Base-by-base conservation (phyloP, 1,140 invertebrate species). In the Drosophila takahashii region DNA sequence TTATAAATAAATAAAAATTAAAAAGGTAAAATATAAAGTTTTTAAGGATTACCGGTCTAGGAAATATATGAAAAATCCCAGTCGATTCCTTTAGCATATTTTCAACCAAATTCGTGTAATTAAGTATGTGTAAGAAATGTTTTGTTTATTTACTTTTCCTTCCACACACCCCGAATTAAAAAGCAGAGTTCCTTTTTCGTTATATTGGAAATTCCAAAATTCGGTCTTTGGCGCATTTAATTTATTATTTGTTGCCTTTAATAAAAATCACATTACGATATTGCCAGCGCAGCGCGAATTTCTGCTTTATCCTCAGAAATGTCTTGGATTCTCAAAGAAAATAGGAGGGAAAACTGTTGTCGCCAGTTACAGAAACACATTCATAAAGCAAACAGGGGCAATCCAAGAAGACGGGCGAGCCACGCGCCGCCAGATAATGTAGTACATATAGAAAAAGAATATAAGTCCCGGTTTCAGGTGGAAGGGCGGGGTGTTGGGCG, bases 381-480 rank as follows among this genome's bases (percentile, higher is more conserved):
- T 85, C 81, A 86, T 77, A 85, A 86, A 66, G 81, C 73, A 86
- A 86, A 70, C 56, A 65, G 51, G 26, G 58, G 22, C 41, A 74
- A 66, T 75, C 45, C 72, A 67, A 42, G 26, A 53, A 48, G 60
- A 58, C 44, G 26, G 48, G 34, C 42, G 51, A 29, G 60, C 60
- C 57, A 73, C 71, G 77, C 65, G 66, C 53, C 47, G 15, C 26
- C 58, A 58, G 72, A 85, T 81, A 77, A 74, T 74, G 48, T 50
- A 57, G 44, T 57, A 77, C 60, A 72, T 69, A 54, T 72, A 52
- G 57, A 45, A 42, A 52, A 10, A 47, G 26, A 66, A 52, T 41
- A 52, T 47, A 22, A 32, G 61, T 57, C 48, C 62, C 41, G 15
- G 22, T 22, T 44, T 27, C 72, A 77, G 73, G 61, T 77, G 73